Base-by-base conservation (phyloP, 1,140 invertebrate genomes). In the Drosophila miranda region DNA sequence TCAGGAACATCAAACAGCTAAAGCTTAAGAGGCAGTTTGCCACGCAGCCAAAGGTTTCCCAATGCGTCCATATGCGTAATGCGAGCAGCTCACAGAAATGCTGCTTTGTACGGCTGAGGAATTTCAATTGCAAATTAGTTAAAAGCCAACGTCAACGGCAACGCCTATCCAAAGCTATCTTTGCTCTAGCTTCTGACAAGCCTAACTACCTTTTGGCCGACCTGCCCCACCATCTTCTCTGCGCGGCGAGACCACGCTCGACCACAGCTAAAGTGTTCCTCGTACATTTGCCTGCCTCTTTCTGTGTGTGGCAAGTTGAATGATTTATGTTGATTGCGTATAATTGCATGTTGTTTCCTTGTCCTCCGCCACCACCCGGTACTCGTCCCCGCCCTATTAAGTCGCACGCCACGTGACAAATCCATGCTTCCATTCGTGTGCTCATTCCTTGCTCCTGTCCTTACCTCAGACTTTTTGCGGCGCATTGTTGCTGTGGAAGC, bases 291-390 rank as follows among this genome's bases (percentile, higher is more conserved):
- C 42, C 34, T 44, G 16, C 38, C 26, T 19, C 26, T 56, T 21
- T 49, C 21, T 44, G 62, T 54, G 34, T 51, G 60, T 48, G 80
- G 81, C 80, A 84, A 84, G 86, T 84, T 84, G 81, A 84, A 84
- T 84, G 80, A 84, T 84, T 84, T 84, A 84, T 84, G 80, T 84
- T 84, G 80, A 84, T 84, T 84, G 80, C 80, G 80, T 84, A 86
- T 84, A 84, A 84, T 84, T 84, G 80, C 81, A 84, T 86, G 80
- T 84, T 83, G 71, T 76, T 66, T 79, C 54, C 76, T 63, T 60
- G 68, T 72, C 57, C 57, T 43, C 64, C 66, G 26, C 50, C 23
- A 6, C 23, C 23, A 26, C 23, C 23, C 23, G 3, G 70, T 72
- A 38, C 69, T 54, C 52, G 16, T n/a, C 41, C 7, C 4, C 9